Percentiles rank a stretch among this genome's conserved stretches.
These are phyloP conservation scores for Momotus momota DNA, from an alignment of 2,797 vertebrate genomes.

Conservation along the genomic window DNA sequence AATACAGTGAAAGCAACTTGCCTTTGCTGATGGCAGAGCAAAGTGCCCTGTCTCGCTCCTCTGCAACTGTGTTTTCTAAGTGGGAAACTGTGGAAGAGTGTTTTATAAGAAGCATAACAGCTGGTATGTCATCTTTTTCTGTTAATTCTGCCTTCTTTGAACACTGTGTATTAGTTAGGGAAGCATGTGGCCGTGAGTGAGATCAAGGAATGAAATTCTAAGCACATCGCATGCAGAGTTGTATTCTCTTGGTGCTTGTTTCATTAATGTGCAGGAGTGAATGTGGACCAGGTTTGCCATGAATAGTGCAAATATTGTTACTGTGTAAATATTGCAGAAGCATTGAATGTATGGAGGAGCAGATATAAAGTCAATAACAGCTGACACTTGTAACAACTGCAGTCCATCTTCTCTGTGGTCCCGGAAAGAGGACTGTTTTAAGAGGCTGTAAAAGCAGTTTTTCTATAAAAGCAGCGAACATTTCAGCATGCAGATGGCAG, in stretches of 20 bases:
- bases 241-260: neutral
- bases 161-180: neutral
- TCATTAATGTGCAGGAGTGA: neutral
- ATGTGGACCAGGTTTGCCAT: neutral
- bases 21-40: neutral
- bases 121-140: constrained; percentile 27
- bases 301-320: neutral
- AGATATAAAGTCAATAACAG: neutral
- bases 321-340: neutral
- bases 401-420: neutral
- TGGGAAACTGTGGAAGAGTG: neutral
- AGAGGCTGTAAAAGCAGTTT: neutral
- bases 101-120: neutral
- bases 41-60: neutral
- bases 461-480: neutral
- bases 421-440: neutral
- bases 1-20: constrained; percentile 2
- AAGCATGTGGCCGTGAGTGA: neutral
- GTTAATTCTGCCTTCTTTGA: constrained; percentile 10
- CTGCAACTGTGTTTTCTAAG: constrained; percentile 4
- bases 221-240: neutral
- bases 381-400: neutral
- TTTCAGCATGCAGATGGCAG: constrained; percentile 59
- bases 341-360: neutral
- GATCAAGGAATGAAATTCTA: constrained; percentile 33